Evolutionary conservation across 2,797 vertebrate species (phyloP), one percentile per base, ranked within the genome.

Genomic region (Allobates femoralis): DNA sequence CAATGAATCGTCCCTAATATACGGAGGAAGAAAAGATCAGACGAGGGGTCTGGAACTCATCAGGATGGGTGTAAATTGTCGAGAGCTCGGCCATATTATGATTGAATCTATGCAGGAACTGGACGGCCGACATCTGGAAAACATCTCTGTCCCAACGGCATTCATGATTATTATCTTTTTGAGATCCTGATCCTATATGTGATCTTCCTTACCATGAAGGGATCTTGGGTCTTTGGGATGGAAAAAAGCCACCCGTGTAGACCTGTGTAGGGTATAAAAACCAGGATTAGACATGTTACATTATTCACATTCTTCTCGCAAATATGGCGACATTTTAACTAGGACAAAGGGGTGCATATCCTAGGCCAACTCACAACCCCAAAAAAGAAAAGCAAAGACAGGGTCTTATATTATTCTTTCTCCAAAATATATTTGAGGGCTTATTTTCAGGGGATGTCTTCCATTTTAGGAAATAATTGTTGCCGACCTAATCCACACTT

Each of bases 11-110:
- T 60, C 71, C 26, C 51, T 41, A 82, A 37, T 51, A 66, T 23
- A 50, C 41, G 6, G 86, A 84, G 69, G 86, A 87, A 75, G 86
- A 75, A 46, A 56, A 53, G 77, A 79, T 87, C 81, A 74, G 75
- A 84, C 81, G 41, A 46, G 81, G 51, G 37, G 66, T 87, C 86
- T 87, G 86, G 86, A 80, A 80, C 55, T 87, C 82, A 74, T 87
- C 81, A 87, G 10, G 30, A 74, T 84, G 67, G 81, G 81, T 84
- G 86, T 87, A 84, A 84, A 87, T 84, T 84, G 56, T 84, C 19
- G 37, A 64, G 67, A 53, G 37, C 23, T 10, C 67, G 37, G 69
- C 71, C 55, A 62, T 41, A 73, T 74, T 79, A 46, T 79, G 75
- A 79, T 46, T 87, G 79, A 87, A 87, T 79, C 81, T 21, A 18